Evolutionary conservation across 2,888 invertebrate species (phyloP), one percentile per base, ranked within the genome.

Genomic region (Eristalis tenax): DNA sequence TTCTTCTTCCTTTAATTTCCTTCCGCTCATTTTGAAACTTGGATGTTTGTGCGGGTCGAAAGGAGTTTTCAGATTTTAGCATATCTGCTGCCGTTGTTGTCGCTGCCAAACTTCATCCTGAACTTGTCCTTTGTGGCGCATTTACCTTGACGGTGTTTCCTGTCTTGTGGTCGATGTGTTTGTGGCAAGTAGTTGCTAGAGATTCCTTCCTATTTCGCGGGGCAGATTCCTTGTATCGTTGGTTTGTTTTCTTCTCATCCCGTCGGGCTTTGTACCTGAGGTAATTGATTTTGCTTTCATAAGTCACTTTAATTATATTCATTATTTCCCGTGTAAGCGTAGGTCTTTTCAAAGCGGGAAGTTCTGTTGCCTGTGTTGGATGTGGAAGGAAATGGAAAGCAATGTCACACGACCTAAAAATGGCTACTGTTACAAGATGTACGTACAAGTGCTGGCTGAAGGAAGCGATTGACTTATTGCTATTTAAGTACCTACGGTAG

Each of bases 261-360:
- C 13, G 38, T 59, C 70, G 79, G 43, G 69, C 75, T 75, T 23
- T 66, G 74, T 63, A 69, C 80, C 81, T 85, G 76, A 81, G 81
- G 85, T 85, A 85, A 85, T 85, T 85, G 85, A 85, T 85, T 85
- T 85, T 85, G 85, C 81, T 85, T 85, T 77, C 81, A 81, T 85
- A 81, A 85, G 68, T 85, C 76, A 68, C 76, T 80, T 57, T 59
- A 76, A 81, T 85, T 38, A 75, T 84, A 71, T 83, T 74, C 79
- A 74, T 70, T 32, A 13, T 38, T 38, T 38, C 13, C 11, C 1
- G 38, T 11, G 13, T 13, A 2, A 38, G 1, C 38, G 13, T 38
- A 13, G 4, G 13, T 35, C 38, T 38, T 13, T 13, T 38, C 8
- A 38, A 38, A 13, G 38, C 13, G 38, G 32, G 1, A 10, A 32